Percentiles rank a stretch among this genome's conserved stretches.
These are phyloP conservation scores for Cheumatopsyche charites DNA, from an alignment of 1,140 invertebrate genomes.

Conservation along the genomic window DNA sequence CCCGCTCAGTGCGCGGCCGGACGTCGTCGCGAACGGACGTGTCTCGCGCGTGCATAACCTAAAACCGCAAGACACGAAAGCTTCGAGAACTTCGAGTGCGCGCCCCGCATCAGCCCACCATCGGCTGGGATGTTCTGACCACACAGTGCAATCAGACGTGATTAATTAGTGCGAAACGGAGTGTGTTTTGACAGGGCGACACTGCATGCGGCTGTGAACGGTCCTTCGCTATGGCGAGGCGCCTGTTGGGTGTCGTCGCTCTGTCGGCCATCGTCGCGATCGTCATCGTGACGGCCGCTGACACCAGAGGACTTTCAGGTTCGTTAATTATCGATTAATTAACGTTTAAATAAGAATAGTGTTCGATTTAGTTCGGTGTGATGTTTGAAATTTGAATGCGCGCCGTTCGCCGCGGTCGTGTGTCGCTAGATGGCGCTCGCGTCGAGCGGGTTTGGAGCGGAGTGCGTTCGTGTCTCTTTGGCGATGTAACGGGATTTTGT, in stretches of 20 bases:
- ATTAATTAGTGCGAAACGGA: no score
- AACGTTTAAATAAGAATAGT: no score
- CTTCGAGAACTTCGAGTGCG: background rate
- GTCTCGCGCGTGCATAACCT: background rate
- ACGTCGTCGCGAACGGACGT: background rate
- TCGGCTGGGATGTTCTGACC: no score
- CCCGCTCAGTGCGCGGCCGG: background rate
- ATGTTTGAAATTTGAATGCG: no score
- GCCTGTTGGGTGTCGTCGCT: background rate
- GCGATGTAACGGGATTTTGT: no score
- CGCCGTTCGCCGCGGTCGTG: background rate
- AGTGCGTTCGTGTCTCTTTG: background rate
- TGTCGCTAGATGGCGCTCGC: background rate
- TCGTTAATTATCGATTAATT: no score
- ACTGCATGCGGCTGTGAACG: slow-evolving; percentile 5
- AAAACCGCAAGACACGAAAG: background rate
- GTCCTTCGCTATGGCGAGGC: background rate
- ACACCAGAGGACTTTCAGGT: background rate
- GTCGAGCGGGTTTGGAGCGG: background rate
- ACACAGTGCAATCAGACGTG: no score
- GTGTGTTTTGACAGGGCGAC: no score
- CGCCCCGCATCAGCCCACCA: no score
- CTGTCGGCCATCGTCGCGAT: background rate
- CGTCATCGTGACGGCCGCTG: background rate
- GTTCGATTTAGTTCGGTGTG: no score